Evolutionary conservation across 2,797 vertebrate species (phyloP).

Genomic region (Arrhamphus sclerolepis): DNA sequence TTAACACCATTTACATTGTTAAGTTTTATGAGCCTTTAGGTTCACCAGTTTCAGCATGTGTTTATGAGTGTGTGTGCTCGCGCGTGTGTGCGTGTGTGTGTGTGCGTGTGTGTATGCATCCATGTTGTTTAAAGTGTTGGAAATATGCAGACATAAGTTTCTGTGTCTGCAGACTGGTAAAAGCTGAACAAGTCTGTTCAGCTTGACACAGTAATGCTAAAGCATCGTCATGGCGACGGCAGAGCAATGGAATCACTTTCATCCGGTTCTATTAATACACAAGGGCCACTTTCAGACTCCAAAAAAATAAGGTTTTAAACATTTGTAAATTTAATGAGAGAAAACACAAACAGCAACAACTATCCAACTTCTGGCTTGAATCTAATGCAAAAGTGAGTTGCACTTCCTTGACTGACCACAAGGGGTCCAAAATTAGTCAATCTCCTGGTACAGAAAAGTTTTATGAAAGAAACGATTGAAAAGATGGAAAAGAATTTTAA

Average conservation of each 20-base stretch:
- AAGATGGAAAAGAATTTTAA: too few species aligned
- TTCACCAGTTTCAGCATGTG: constrained; percentile 9
- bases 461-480: too few species aligned
- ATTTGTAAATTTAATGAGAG: too few species aligned
- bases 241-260: constrained; percentile 51
- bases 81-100: constrained; percentile 4
- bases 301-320: too few species aligned
- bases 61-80: constrained; percentile 7
- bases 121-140: constrained; percentile 43
- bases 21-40: constrained; percentile 23
- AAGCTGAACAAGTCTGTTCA: constrained; percentile 62
- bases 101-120: constrained; percentile 8
- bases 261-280: not conserved
- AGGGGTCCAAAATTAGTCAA: too few species aligned
- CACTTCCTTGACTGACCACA: too few species aligned
- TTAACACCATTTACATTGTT: not conserved
- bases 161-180: constrained; percentile 35
- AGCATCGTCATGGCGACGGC: constrained; percentile 39
- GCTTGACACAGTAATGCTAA: constrained; percentile 25
- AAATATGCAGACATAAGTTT: constrained; percentile 56
- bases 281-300: too few species aligned
- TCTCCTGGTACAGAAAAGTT: too few species aligned
- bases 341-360: too few species aligned
- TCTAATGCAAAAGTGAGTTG: too few species aligned
- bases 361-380: too few species aligned